Base-by-base conservation (phyloP, 2,888 invertebrate genomes). In the Noctua pronuba region DNA sequence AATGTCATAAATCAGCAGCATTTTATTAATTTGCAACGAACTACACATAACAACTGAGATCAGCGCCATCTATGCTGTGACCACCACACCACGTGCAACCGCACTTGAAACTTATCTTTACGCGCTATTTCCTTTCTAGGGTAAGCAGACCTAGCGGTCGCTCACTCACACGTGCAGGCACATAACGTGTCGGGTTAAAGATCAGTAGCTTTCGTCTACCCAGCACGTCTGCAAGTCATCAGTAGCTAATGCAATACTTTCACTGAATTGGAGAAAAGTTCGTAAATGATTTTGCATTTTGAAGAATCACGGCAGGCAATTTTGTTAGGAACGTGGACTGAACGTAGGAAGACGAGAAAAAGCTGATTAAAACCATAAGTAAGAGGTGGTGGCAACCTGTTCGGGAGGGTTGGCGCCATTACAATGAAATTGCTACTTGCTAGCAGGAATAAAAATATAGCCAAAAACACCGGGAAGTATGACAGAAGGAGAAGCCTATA, bases 121-220 rank as follows among this genome's bases (percentile, higher is more conserved):
- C 60, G 73, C 65, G 4, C 83, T 68, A 31, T 68, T 84, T 77
- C 16, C 1, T 77, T 84, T 80, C 24, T 62, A 55, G 41, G 46
- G 67, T 80, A 52, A 70, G 77, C 64, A 72, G 81, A 76, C 21
- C 16, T 65, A 64, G 55, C 62, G 55, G 75, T 41, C 73, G 3
- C 49, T 70, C 1, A 60, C 41, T n/a, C 55, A 13, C 11, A 70
- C 73, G 60, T 69, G 60, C 35, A 49, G 46, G 8, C 10, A 52
- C 28, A 18, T 49, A 55, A 80, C 80, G 71, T 80, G 80, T 10
- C 46, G 8, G 83, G 83, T 83, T 77, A 77, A 74, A 83, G 80
- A 74, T 80, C 80, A 73, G 7, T 28, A 46, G 41, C 64, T 71
- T 77, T 80, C 70, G 41, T 73, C 46, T 13, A 64, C 0, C n/a